A percentile compares a stretch with the other conserved stretches of the same genome.
phyloP scores from a whole-genome alignment of 2,888 invertebrate species.

The Hedya salicella region DNA sequence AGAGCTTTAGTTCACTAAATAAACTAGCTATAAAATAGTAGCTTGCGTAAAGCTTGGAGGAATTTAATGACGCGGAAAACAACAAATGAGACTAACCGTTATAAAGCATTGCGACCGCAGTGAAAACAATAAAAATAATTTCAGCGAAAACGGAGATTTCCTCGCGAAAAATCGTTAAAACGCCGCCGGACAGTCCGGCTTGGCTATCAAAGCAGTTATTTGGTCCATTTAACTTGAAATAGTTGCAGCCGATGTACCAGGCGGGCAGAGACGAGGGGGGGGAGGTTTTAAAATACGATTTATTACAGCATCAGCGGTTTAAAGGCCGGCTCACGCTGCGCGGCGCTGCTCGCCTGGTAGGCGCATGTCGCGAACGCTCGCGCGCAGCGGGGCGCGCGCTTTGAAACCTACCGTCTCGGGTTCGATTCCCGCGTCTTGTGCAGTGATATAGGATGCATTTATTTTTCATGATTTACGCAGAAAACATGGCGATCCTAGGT shows the following conservation, averaged over 20 bases:
- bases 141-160: conserved; percentile 70
- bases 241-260: conserved; percentile 60
- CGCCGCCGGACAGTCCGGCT: conserved; percentile 62
- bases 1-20: conserved; percentile 29
- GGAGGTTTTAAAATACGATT: conserved; percentile 70
- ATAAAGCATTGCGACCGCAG: conserved; percentile 52
- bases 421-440: conserved; percentile 51
- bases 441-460: conserved; percentile 47
- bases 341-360: conserved; percentile 60
- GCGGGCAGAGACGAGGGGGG: conserved; percentile 53
- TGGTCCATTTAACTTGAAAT: conserved; percentile 82
- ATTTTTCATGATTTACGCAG: conserved; percentile 49
- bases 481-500: conserved; percentile 41
- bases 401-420: conserved; percentile 55
- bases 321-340: conserved; percentile 63
- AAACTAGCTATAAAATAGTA: conserved; percentile 24
- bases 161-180: conserved; percentile 73
- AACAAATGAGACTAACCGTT: conserved; percentile 41
- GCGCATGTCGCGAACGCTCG: conserved; percentile 59
- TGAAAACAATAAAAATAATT: conserved; percentile 74
- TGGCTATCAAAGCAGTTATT: conserved; percentile 74
- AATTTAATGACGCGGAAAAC: conserved; percentile 42
- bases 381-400: conserved; percentile 60
- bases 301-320: conserved; percentile 64
- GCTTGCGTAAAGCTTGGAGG: conserved; percentile 14